phyloP scores from a whole-genome alignment of 2,113 vertebrate genomes.

The Mandrillus leucophaeus region DNA sequence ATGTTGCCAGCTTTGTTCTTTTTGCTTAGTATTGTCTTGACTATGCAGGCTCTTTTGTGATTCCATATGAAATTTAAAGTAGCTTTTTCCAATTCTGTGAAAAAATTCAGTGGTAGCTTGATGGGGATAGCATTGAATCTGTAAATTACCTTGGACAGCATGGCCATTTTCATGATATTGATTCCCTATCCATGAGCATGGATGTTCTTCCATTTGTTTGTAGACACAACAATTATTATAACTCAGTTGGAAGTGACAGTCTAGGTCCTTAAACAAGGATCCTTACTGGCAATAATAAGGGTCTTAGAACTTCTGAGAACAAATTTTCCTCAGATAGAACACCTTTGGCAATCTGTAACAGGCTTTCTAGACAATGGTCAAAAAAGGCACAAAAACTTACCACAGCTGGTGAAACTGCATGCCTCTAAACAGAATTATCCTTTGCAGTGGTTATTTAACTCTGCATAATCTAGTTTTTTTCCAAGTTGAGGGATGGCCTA shows the following conservation, averaged over 20 bases:
- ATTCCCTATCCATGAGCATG: too few species aligned
- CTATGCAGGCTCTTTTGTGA: too few species aligned
- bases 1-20: too few species aligned
- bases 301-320: not conserved
- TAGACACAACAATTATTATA: not conserved
- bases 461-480: not conserved
- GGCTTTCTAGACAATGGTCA: not conserved
- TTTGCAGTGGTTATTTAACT: not conserved
- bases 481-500: not conserved
- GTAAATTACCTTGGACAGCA: too few species aligned
- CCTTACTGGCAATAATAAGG: not conserved
- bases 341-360: not conserved
- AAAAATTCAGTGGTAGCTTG: too few species aligned
- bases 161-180: too few species aligned
- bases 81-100: too few species aligned
- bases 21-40: too few species aligned
- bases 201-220: too few species aligned
- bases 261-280: not conserved
- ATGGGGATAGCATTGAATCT: too few species aligned
- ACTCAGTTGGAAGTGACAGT: not conserved
- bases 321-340: not conserved
- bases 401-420: not conserved
- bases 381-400: not conserved
- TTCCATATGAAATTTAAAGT: too few species aligned
- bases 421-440: not conserved